These are phyloP conservation scores for Coregonus sp. DNA, from an alignment of 2,797 vertebrate species.

Conservation along the genomic window DNA sequence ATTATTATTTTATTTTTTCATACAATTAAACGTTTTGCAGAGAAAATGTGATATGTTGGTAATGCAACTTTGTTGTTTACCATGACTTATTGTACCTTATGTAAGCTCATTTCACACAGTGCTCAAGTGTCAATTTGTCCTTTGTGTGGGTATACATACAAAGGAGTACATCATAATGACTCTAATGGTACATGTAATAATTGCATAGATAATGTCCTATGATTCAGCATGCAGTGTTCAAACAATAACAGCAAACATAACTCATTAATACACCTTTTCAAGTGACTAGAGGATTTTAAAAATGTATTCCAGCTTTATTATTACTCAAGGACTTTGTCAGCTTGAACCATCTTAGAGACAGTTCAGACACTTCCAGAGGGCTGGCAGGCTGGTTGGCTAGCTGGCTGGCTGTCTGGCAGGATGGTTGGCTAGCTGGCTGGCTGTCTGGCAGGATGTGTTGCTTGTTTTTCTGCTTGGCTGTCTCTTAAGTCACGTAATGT, in stretches of 20 bases:
- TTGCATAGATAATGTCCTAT: background rate
- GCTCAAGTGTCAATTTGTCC: background rate
- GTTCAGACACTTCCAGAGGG: slow-evolving; percentile 2
- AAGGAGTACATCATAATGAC: background rate
- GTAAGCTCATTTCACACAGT: background rate
- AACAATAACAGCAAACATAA: background rate
- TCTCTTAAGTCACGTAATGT: slow-evolving; percentile 14
- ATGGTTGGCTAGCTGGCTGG: background rate
- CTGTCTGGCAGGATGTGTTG: background rate
- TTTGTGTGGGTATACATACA: slow-evolving; percentile 3
- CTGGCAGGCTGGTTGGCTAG: background rate
- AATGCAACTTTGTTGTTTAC: background rate
- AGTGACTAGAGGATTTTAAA: background rate
- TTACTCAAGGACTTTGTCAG: background rate
- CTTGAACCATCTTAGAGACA: background rate
- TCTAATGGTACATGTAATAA: background rate
- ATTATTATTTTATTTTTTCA: background rate
- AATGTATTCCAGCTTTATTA: background rate
- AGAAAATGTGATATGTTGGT: background rate
- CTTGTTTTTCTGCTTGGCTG: slow-evolving; percentile 6
- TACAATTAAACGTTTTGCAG: background rate
- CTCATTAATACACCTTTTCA: background rate
- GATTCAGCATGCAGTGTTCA: background rate
- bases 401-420: background rate
- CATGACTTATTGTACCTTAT: background rate